These are phyloP conservation scores for Podocnemis expansa DNA, from an alignment of 2,113 vertebrate genomes.

Conservation along the genomic window DNA sequence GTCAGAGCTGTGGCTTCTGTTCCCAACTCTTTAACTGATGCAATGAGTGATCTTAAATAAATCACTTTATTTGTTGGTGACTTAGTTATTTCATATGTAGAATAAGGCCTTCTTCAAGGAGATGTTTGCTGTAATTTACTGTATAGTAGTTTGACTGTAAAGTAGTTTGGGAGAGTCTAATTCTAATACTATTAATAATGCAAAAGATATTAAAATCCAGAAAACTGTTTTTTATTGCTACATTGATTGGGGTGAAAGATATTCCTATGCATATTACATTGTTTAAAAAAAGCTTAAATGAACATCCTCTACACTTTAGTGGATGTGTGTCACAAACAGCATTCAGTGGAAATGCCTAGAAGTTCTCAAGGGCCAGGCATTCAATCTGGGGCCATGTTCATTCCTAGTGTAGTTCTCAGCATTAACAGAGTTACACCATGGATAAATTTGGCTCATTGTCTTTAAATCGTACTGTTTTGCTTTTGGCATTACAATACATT, in stretches of 20 bases:
- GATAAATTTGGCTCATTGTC: neutral
- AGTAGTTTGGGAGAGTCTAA: neutral
- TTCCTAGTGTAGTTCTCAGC: neutral
- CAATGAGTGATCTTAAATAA: neutral
- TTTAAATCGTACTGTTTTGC: neutral
- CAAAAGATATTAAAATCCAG: constrained; percentile 7
- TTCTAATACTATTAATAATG: neutral
- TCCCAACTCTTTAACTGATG: neutral
- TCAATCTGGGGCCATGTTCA: neutral
- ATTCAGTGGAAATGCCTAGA: neutral
- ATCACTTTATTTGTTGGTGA: neutral
- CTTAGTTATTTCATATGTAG: neutral
- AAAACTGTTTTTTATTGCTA: neutral
- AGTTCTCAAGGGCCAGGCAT: neutral
- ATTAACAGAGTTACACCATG: neutral
- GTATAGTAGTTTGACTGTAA: constrained; percentile 24
- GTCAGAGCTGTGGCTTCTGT: neutral
- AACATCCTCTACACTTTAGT: neutral
- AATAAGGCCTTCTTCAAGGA: neutral
- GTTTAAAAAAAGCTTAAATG: neutral
- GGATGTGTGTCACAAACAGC: neutral
- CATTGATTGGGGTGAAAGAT: constrained; percentile 20
- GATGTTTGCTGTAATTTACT: constrained; percentile 21
- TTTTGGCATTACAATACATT: neutral
- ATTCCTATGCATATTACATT: neutral